Evolutionary conservation across 2,797 vertebrate species (phyloP).

Genomic region (Euphonia xanthogaster): DNA sequence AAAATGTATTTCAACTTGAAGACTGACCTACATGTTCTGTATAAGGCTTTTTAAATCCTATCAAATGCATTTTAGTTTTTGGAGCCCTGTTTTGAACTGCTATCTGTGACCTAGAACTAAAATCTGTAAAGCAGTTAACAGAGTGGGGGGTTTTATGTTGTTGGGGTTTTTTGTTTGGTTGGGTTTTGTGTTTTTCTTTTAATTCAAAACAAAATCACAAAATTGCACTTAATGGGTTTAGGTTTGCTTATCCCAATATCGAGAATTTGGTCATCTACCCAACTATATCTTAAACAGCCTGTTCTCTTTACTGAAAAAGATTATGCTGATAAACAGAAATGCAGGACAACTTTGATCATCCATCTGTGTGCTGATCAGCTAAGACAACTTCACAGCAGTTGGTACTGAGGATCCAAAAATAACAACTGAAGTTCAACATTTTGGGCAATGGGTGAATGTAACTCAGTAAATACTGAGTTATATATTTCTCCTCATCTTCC

Average conservation of each 20-base stretch:
- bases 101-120: not conserved
- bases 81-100: not conserved
- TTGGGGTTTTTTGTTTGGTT: not conserved
- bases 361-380: not conserved
- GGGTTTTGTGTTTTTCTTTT: not conserved
- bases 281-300: not conserved
- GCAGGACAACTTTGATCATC: not conserved
- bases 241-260: not conserved
- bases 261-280: not conserved
- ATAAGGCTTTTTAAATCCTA: not conserved
- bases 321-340: not conserved
- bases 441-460: not conserved
- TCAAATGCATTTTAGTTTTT: not conserved
- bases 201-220: not conserved
- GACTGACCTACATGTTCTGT: not conserved
- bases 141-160: rapidly evolving
- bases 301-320: not conserved
- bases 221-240: not conserved
- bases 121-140: not conserved
- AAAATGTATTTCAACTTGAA: not conserved
- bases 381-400: not conserved
- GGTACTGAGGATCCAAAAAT: not conserved
- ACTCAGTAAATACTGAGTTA: not conserved
- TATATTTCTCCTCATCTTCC: not conserved
- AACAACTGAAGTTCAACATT: not conserved